Percentiles rank a stretch among this genome's conserved stretches.
phyloP scores from a whole-genome alignment of 2,113 vertebrate genomes.

The Upupa epops region DNA sequence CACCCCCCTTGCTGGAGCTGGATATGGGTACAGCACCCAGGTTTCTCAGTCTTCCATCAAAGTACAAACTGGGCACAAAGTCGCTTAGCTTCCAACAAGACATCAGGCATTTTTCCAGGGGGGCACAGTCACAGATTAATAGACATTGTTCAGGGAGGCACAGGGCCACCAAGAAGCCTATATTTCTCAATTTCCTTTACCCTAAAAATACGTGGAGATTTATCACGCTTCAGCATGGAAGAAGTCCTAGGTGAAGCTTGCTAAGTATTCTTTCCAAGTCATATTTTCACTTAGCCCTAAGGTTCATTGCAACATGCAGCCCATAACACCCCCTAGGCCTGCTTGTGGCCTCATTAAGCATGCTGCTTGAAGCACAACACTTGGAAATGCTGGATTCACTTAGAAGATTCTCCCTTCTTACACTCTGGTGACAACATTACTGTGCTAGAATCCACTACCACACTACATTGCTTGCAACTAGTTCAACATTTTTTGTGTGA shows the following conservation, averaged over 20 bases:
- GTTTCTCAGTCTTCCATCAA: too few species aligned
- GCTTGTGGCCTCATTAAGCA: background rate
- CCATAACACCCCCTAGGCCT: rapidly evolving
- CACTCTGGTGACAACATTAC: background rate
- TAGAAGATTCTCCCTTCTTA: background rate
- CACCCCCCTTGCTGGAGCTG: too few species aligned
- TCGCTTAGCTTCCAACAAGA: too few species aligned
- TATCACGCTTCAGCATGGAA: background rate
- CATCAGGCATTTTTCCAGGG: too few species aligned
- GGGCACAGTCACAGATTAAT: too few species aligned
- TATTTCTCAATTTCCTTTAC: background rate
- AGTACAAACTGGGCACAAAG: too few species aligned
- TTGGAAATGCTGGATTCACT: background rate
- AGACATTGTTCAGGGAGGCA: background rate
- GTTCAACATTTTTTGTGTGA: background rate
- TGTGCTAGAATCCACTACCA: background rate
- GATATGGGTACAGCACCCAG: too few species aligned
- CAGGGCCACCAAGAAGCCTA: background rate
- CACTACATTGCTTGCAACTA: background rate
- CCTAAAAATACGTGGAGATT: background rate
- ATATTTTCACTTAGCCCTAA: rapidly evolving
- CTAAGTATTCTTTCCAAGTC: background rate
- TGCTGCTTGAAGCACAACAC: background rate
- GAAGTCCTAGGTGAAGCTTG: background rate
- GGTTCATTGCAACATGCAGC: background rate